Conservation (phyloP, 2,888 invertebrate genomes). For the Calliphora vomitoria region DNA sequence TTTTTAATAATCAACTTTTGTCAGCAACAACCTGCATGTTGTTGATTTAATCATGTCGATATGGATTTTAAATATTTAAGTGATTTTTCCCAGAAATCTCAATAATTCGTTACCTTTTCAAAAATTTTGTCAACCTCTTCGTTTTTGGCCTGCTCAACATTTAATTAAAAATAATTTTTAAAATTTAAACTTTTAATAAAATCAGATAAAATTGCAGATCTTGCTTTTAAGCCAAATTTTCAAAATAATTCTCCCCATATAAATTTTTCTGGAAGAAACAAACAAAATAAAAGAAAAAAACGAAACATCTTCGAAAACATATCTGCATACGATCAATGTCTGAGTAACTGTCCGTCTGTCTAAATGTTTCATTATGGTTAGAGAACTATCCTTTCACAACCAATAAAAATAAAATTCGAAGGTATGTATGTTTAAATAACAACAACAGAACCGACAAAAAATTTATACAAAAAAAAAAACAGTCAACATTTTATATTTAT, state of each 20-base stretch:
- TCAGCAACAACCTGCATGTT: constrained; percentile 19
- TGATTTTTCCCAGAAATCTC: constrained; percentile 64
- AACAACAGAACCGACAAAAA: constrained; percentile 30
- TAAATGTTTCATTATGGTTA: constrained; percentile 63
- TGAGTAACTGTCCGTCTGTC: constrained; percentile 47
- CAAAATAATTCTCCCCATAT: constrained; percentile 8
- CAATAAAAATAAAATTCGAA: constrained; percentile 67
- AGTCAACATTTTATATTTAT: constrained; percentile 81
- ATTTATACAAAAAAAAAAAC: constrained; percentile 59
- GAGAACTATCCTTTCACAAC: constrained; percentile 57
- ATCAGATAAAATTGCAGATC: constrained; percentile 66
- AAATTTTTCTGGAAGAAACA: constrained; percentile 13
- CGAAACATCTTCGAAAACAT: constrained; percentile 44
- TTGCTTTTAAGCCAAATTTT: constrained; percentile 27
- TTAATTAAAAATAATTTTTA: constrained; percentile 73
- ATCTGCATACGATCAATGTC: constrained; percentile 74
- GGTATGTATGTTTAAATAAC: constrained; percentile 34
- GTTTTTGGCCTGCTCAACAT: constrained; percentile 23
- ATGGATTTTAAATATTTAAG: constrained; percentile 60
- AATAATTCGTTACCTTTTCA: constrained; percentile 41
- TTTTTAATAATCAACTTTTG: background rate
- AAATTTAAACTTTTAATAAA: constrained; percentile 72
- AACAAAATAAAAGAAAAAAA: too few species aligned
- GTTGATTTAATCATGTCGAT: constrained; percentile 52
- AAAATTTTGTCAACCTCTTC: constrained; percentile 55